Evolutionary conservation across 2,113 vertebrate species (phyloP), one percentile per base, ranked within the genome.

Genomic region (Megaleporinus macrocephalus): DNA sequence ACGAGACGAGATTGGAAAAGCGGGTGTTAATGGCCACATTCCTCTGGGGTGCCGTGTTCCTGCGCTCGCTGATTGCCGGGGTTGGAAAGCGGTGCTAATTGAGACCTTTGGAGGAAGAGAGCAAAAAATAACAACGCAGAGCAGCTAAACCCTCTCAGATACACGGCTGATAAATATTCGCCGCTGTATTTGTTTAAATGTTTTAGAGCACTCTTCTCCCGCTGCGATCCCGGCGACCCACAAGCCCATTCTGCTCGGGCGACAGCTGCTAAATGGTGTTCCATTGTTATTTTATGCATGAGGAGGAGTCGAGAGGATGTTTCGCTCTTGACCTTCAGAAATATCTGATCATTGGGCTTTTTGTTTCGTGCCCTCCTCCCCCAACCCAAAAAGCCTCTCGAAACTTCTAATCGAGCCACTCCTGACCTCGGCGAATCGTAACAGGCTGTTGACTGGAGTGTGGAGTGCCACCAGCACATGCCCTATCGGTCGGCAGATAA

Each of bases 21-120:
- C 85, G 87, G 82, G 80, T 80, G 65, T 81, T 89, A 91, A 90
- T 89, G 82, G 86, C 77, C 79, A 72, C 84, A 81, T 85, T 84
- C 88, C 90, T 88, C 87, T 53, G 36, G 87, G 79, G 89, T 73
- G 83, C 62, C 7, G 13, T 30, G 75, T 41, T 80, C 63, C 59
- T 80, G 76, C 83, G 79, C 61, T 87, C 49, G 76, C 87, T 84
- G 76, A 80, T 83, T 84, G 65, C 83, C 79, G 66, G 76, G 79
- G 53, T 26, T 70, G 75, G 75, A 85, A 86, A 87, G 72, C 27
- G n/a, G 86, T 83, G 78, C 87, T 89, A 91, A 88, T 90, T 89
- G 84, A 90, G 88, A 87, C 84, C 87, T 87, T 79, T 70, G 86
- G 85, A 85, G 41, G 11, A 10, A 44, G 41, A 11, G 36, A 86